phyloP scores from a whole-genome alignment of 2,113 vertebrate genomes.

The Cavia aperea region DNA sequence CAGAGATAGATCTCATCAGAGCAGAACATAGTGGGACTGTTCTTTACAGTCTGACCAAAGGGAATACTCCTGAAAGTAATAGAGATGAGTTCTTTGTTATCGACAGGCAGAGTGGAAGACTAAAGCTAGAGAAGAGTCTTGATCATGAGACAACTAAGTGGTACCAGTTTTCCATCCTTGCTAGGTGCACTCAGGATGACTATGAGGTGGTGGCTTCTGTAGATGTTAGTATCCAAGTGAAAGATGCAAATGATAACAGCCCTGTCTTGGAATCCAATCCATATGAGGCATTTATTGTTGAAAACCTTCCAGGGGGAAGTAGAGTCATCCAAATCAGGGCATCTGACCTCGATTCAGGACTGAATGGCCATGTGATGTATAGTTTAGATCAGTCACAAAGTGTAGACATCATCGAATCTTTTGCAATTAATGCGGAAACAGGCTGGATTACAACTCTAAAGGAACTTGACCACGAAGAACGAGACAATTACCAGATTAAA shows the following conservation, averaged over 20 bases:
- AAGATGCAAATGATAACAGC: constrained; percentile 92
- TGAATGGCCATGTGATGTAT: constrained; percentile 89
- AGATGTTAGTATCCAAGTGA: constrained; percentile 90
- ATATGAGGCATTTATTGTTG: constrained; percentile 88
- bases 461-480: constrained; percentile 90
- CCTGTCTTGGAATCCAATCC: constrained; percentile 91
- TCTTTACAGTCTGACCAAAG: constrained; percentile 86
- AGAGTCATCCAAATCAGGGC: constrained; percentile 91
- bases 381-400: constrained; percentile 86
- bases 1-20: constrained; percentile 88
- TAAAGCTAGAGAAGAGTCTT: constrained; percentile 92
- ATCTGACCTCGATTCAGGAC: constrained; percentile 88
- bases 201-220: constrained; percentile 83
- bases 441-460: constrained; percentile 96
- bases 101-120: constrained; percentile 83
- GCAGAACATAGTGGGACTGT: constrained; percentile 80
- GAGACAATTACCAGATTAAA: constrained; percentile 78
- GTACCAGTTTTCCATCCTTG: constrained; percentile 91
- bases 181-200: constrained; percentile 77
- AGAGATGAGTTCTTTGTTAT: constrained; percentile 90
- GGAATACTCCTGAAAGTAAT: constrained; percentile 92
- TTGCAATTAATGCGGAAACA: constrained; percentile 87
- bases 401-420: constrained; percentile 82
- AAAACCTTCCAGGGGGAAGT: constrained; percentile 89
- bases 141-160: constrained; percentile 95